phyloP scores from a whole-genome alignment of 2,888 invertebrate genomes.

The Steromphala cineraria region DNA sequence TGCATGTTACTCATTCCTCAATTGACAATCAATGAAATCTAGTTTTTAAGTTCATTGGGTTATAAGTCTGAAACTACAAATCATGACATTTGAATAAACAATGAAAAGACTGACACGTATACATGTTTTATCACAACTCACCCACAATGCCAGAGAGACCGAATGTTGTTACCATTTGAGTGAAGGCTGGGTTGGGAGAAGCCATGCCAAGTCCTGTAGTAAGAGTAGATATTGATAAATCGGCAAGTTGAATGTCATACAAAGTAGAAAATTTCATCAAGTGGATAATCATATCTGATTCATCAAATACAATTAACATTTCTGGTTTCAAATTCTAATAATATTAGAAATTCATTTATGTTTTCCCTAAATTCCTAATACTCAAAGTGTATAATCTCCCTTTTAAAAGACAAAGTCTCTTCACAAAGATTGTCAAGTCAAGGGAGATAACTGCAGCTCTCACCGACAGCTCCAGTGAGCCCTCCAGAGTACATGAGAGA shows the following conservation, averaged over 20 bases:
- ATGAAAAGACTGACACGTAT: no score
- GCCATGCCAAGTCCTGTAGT: constrained; percentile 82
- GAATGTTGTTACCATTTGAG: constrained; percentile 90
- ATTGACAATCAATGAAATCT: no score
- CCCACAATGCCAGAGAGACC: constrained; percentile 87
- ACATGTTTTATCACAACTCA: constrained; percentile 63
- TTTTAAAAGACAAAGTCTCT: background rate
- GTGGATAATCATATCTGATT: background rate
- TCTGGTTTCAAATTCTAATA: background rate
- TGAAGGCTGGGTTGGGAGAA: constrained; percentile 90
- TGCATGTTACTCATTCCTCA: no score
- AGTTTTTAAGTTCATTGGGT: no score
- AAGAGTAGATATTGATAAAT: background rate
- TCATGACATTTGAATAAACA: no score
- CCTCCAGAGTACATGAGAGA: constrained; percentile 71
- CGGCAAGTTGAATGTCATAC: background rate
- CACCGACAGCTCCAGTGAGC: constrained; percentile 59
- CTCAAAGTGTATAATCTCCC: no score
- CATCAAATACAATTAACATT: background rate
- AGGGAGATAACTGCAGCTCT: constrained; percentile 14
- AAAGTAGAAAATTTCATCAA: background rate
- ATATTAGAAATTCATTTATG: no score
- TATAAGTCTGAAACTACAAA: no score
- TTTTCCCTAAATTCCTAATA: no score
- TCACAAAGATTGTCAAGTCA: background rate